These are phyloP conservation scores for Syngnathus typhle DNA, from an alignment of 2,113 vertebrate genomes.

Conservation along the genomic window DNA sequence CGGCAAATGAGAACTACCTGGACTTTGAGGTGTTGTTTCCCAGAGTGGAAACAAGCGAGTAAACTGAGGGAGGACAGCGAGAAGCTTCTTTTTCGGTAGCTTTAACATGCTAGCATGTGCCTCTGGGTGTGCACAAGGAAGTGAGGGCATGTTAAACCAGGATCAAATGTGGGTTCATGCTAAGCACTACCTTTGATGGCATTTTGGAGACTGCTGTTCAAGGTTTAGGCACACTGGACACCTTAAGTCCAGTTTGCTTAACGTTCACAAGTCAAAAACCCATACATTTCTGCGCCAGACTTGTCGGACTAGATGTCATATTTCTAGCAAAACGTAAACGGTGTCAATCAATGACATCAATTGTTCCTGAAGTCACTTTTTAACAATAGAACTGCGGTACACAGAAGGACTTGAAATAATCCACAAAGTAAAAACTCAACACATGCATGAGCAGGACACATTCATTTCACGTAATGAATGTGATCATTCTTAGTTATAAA, in stretches of 20 bases:
- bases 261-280: background rate
- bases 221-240: background rate
- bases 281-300: background rate
- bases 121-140: conserved; percentile 6
- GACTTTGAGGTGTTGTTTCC: conserved; percentile 51
- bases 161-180: background rate
- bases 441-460: background rate
- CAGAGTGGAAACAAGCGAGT: conserved; percentile 40
- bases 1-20: conserved; percentile 63
- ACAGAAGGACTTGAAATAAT: background rate
- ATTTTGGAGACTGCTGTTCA: background rate
- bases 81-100: conserved; percentile 15
- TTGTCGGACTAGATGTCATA: background rate
- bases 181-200: background rate
- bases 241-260: background rate
- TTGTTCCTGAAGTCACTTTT: no score
- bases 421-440: background rate
- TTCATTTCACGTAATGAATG: background rate
- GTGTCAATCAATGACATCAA: no score
- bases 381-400: no score
- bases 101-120: conserved; percentile 30
- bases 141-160: conserved; percentile 5
- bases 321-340: background rate
- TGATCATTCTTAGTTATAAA: background rate
- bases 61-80: conserved; percentile 23